These are phyloP conservation scores for Philereme transversata DNA, from an alignment of 2,888 invertebrate genomes.

Conservation along the genomic window DNA sequence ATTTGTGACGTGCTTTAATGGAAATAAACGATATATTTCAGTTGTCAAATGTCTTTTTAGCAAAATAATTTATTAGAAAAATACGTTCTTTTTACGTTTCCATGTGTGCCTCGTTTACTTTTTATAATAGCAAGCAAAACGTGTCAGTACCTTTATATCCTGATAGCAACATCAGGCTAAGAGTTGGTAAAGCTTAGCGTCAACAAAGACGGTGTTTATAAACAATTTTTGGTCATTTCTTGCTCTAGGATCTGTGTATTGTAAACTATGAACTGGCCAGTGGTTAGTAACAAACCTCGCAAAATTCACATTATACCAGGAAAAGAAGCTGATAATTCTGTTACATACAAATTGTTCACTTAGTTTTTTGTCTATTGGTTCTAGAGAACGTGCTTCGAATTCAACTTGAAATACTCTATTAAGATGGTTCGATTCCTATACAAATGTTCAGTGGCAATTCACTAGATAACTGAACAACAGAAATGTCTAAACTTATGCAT, in stretches of 20 bases:
- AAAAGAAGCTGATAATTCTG: conserved; percentile 39
- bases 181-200: conserved; percentile 54
- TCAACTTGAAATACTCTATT: neutral
- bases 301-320: conserved; percentile 36
- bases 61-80: too few relatives aligned
- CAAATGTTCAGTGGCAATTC: too few relatives aligned
- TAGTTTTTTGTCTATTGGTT: conserved; percentile 28
- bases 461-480: too few relatives aligned
- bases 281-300: conserved; percentile 12
- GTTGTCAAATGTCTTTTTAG: too few relatives aligned
- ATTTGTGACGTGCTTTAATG: too few relatives aligned
- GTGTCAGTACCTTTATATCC: conserved; percentile 16
- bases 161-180: conserved; percentile 57
- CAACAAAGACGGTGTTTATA: conserved; percentile 78
- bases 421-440: too few relatives aligned
- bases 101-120: too few relatives aligned
- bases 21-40: too few relatives aligned
- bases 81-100: too few relatives aligned
- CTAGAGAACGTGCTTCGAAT: conserved; percentile 10
- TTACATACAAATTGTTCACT: conserved; percentile 30
- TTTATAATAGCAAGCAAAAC: conserved; percentile 1
- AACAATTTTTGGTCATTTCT: conserved; percentile 67
- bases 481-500: too few relatives aligned
- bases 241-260: conserved; percentile 49
- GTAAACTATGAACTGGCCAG: conserved; percentile 32